These are phyloP conservation scores for Enteromius treurensis DNA, from an alignment of 2,797 vertebrate genomes.

Conservation along the genomic window DNA sequence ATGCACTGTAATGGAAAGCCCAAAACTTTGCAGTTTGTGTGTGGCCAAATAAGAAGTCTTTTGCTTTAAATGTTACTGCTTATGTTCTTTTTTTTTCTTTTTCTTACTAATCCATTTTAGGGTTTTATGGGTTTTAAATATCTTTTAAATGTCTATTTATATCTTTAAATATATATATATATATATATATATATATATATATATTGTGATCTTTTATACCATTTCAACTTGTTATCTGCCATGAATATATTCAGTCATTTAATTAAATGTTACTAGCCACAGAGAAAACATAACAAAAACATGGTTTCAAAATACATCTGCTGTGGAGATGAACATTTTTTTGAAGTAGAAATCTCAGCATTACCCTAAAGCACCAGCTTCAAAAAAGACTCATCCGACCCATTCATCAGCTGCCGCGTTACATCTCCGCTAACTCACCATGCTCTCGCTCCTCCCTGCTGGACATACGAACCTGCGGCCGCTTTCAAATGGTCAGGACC, in stretches of 20 bases:
- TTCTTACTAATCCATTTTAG: not conserved
- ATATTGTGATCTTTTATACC: not conserved
- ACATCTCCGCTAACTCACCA: slow-evolving; percentile 11
- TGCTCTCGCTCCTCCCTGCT: not conserved
- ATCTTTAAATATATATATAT: too few relatives aligned
- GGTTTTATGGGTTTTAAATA: not conserved
- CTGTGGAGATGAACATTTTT: not conserved
- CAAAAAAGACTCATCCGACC: slow-evolving; percentile 16
- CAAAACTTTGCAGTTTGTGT: not conserved
- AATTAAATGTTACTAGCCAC: not conserved
- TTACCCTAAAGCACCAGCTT: slow-evolving; percentile 30
- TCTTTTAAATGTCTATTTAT: too few relatives aligned
- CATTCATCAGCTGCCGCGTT: slow-evolving; percentile 18
- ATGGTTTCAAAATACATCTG: not conserved
- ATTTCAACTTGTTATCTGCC: not conserved
- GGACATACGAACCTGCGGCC: slow-evolving; percentile 6
- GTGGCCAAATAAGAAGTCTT: not conserved
- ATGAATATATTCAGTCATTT: not conserved
- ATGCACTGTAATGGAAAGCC: not conserved
- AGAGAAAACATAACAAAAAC: not conserved
- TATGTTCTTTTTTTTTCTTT: not conserved
- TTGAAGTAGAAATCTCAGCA: slow-evolving; percentile 17
- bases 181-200: too few relatives aligned
- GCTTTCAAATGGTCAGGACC: slow-evolving; percentile 43
- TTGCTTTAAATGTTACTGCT: not conserved